These are phyloP conservation scores for Sceloporus undulatus DNA, from an alignment of 2,113 vertebrate species.

Conservation along the genomic window DNA sequence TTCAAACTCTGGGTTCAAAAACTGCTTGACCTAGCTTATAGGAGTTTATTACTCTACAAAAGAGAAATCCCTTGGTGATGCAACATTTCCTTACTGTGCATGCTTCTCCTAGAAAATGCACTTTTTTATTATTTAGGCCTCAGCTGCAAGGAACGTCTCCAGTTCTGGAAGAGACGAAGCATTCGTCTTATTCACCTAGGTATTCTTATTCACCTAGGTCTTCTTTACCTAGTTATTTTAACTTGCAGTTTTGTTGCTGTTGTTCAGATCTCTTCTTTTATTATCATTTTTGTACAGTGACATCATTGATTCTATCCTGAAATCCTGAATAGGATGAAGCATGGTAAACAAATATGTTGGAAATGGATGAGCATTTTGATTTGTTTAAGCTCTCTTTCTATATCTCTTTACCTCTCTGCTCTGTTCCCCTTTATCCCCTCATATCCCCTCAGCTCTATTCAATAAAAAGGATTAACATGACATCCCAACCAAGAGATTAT, in stretches of 20 bases:
- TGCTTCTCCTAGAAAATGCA: conserved; percentile 35
- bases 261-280: background rate
- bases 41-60: conserved; percentile 17
- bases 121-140: background rate
- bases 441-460: background rate
- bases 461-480: conserved; percentile 68
- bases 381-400: conserved; percentile 32
- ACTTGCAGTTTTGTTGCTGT: background rate
- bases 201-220: background rate
- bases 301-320: background rate
- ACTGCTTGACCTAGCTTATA: conserved; percentile 19
- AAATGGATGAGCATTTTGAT: background rate
- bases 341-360: conserved; percentile 9
- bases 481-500: conserved; percentile 60
- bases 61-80: conserved; percentile 40
- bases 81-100: background rate
- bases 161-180: background rate
- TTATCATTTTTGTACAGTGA: background rate
- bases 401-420: background rate
- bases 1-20: conserved; percentile 45
- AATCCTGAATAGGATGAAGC: conserved; percentile 17
- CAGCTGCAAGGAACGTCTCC: conserved; percentile 33
- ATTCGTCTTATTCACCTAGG: background rate
- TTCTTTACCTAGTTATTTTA: background rate
- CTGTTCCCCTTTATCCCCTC: background rate